These are phyloP conservation scores for Agrenia bidenticulata DNA, from an alignment of 2,888 invertebrate genomes.

Conservation along the genomic window DNA sequence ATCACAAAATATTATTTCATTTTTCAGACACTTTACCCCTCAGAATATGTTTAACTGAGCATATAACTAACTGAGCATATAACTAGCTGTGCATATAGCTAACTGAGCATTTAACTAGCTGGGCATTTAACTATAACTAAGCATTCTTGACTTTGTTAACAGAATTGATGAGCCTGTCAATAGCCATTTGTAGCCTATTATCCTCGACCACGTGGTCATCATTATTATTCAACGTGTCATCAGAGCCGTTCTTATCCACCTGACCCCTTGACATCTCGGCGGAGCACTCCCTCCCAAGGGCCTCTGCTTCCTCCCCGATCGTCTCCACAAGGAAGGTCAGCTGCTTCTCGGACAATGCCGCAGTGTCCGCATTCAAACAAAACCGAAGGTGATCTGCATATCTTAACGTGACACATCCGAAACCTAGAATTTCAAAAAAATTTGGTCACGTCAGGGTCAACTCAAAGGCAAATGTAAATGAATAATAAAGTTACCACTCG, in stretches of 20 bases:
- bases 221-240: too few relatives aligned
- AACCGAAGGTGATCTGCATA: conserved; percentile 40
- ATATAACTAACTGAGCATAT: too few relatives aligned
- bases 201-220: too few relatives aligned
- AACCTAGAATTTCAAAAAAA: conserved; percentile 30
- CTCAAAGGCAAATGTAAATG: background rate
- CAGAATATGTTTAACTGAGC: too few relatives aligned
- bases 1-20: too few relatives aligned
- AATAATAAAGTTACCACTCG: conserved; percentile 30
- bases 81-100: too few relatives aligned
- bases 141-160: background rate
- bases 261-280: too few relatives aligned
- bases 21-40: too few relatives aligned
- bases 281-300: conserved; percentile 27
- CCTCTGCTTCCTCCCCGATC: conserved; percentile 28
- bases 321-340: conserved; percentile 34
- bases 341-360: conserved; percentile 38
- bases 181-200: too few relatives aligned
- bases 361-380: conserved; percentile 43
- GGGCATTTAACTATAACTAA: too few relatives aligned
- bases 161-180: background rate
- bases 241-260: background rate
- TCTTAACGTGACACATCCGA: conserved; percentile 42
- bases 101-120: too few relatives aligned
- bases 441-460: background rate